Conservation (phyloP, 2,888 invertebrate species). For the Ormyrus thymus region DNA sequence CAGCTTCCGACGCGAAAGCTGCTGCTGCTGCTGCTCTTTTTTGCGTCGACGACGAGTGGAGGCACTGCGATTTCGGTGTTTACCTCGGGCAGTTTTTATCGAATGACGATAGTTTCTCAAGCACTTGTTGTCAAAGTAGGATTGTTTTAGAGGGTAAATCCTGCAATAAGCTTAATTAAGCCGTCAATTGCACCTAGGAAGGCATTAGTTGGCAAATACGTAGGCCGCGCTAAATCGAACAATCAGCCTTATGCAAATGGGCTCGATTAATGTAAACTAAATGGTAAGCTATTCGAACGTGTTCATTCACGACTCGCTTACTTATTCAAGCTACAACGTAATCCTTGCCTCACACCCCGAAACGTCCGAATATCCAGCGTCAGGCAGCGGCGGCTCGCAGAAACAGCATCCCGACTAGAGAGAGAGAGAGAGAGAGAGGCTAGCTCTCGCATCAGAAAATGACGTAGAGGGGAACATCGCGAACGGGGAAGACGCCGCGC, state of each 20-base stretch:
- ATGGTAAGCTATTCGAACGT: slow-evolving; percentile 8
- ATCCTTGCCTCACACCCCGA: background rate
- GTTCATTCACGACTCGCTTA: background rate
- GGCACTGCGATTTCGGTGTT: too few species aligned
- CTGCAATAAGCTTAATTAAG: too few species aligned
- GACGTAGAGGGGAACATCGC: background rate
- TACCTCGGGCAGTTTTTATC: too few species aligned
- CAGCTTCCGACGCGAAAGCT: slow-evolving; percentile 5
- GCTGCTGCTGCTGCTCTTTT: background rate
- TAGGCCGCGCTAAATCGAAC: background rate
- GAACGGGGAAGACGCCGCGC: background rate
- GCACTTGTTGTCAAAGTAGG: too few species aligned
- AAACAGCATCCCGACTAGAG: background rate
- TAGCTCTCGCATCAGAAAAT: background rate
- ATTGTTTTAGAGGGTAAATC: too few species aligned
- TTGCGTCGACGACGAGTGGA: too few species aligned
- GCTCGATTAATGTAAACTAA: slow-evolving; percentile 3
- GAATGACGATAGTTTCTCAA: too few species aligned
- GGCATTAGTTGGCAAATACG: too few species aligned
- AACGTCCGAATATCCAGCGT: background rate
- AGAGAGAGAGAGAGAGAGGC: background rate
- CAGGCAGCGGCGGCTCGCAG: background rate
- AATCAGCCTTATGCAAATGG: background rate
- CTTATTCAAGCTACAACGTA: too few species aligned
- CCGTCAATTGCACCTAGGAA: too few species aligned